phyloP scores from a whole-genome alignment of 2,888 invertebrate species.

The Lamellibrachia satsuma region DNA sequence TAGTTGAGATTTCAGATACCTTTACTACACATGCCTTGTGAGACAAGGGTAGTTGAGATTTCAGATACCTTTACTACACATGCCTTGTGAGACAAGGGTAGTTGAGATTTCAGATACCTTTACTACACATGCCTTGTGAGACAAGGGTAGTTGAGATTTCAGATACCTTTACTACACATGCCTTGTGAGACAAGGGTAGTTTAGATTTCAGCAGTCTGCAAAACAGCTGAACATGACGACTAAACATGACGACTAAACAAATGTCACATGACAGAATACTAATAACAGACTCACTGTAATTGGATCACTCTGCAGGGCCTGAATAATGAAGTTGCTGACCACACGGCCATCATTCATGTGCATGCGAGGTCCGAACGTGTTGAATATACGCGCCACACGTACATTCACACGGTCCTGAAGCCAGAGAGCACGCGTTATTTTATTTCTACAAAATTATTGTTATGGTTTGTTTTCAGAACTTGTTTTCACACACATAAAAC shows the following conservation, averaged over 20 bases:
- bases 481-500: neutral
- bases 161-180: no score
- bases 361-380: constrained; percentile 99
- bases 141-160: no score
- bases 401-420: constrained; percentile 89
- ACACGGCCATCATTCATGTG: constrained; percentile 98
- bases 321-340: constrained; percentile 97
- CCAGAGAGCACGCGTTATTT: neutral
- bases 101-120: no score
- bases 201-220: no score
- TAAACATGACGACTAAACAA: neutral
- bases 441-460: neutral
- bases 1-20: no score
- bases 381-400: constrained; percentile 96
- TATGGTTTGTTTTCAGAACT: neutral
- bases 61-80: no score
- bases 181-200: no score
- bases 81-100: no score
- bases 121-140: no score
- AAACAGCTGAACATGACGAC: no score
- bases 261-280: neutral
- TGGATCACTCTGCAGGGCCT: constrained; percentile 91
- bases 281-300: constrained; percentile 79
- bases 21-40: no score
- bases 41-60: no score